A percentile compares a stretch with the other conserved stretches of the same genome.
Conservation (phyloP, 2,797 vertebrate species). For the Trachops cirrhosus region DNA sequence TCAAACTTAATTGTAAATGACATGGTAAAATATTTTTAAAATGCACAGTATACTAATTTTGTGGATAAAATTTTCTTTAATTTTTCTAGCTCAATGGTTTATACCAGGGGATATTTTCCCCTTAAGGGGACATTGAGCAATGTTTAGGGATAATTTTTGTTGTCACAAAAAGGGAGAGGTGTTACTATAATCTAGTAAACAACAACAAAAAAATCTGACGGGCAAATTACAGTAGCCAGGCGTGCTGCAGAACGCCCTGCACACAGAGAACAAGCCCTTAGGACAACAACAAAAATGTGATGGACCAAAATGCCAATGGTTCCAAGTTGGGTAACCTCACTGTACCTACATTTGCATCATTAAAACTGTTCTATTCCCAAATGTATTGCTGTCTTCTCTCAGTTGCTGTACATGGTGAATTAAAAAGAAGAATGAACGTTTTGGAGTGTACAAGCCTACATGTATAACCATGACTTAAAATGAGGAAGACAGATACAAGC, state of each 20-base stretch:
- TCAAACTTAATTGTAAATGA: not conserved
- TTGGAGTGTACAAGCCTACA: not conserved
- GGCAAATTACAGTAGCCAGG: not conserved
- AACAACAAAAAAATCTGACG: not conserved
- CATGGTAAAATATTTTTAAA: not conserved
- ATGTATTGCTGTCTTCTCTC: not conserved
- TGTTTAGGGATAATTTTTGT: not conserved
- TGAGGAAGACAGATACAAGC: not conserved
- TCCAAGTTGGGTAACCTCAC: not conserved
- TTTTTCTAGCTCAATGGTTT: not conserved
- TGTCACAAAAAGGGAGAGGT: not conserved
- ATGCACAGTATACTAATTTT: not conserved
- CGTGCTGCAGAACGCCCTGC: not conserved
- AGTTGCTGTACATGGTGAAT: not conserved
- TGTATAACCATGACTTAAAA: not conserved
- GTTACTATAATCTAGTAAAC: not conserved
- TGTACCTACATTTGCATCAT: not conserved
- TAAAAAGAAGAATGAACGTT: not conserved
- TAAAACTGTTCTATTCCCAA: not conserved
- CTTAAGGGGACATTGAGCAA: accelerated
- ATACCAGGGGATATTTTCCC: not conserved
- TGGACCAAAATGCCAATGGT: not conserved
- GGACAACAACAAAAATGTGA: not conserved
- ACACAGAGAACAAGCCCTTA: not conserved
- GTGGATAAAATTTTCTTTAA: not conserved